These are phyloP conservation scores for Caenorhabditis sp. DNA, from an alignment of 2,888 invertebrate species.

Conservation along the genomic window DNA sequence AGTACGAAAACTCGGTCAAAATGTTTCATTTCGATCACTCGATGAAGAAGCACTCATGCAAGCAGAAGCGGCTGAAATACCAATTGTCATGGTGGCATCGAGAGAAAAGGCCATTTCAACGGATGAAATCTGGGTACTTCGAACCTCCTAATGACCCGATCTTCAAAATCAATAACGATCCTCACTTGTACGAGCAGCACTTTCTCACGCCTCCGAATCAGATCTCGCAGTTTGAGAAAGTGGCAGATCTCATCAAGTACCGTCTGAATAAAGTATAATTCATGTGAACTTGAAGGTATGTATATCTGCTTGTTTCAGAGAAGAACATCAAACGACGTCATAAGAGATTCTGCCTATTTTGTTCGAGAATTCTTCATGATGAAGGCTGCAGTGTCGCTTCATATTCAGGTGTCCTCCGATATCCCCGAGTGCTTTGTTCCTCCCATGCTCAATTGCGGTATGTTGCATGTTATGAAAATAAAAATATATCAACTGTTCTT, in stretches of 20 bases:
- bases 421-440: slow-evolving; percentile 22
- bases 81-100: slow-evolving; percentile 12
- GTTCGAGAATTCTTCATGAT: slow-evolving; percentile 15
- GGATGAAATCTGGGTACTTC: not conserved
- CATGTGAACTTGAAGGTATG: not conserved
- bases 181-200: not conserved
- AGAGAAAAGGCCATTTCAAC: not conserved
- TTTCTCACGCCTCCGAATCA: too few species aligned
- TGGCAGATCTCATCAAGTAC: not conserved
- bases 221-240: not conserved
- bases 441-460: slow-evolving; percentile 22
- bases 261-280: not conserved
- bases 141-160: not conserved
- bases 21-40: slow-evolving; percentile 19
- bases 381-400: not conserved
- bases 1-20: slow-evolving; percentile 18
- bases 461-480: not conserved
- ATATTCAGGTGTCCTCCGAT: not conserved
- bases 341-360: slow-evolving; percentile 20
- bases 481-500: not conserved
- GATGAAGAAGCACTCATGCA: slow-evolving; percentile 28
- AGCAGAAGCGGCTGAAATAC: slow-evolving; percentile 21
- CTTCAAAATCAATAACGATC: not conserved
- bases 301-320: slow-evolving; percentile 21
- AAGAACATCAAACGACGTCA: not conserved